Percentiles rank a stretch among this genome's conserved stretches.
These are phyloP conservation scores for Taurulus bubalis DNA, from an alignment of 2,113 vertebrate genomes.

Conservation along the genomic window DNA sequence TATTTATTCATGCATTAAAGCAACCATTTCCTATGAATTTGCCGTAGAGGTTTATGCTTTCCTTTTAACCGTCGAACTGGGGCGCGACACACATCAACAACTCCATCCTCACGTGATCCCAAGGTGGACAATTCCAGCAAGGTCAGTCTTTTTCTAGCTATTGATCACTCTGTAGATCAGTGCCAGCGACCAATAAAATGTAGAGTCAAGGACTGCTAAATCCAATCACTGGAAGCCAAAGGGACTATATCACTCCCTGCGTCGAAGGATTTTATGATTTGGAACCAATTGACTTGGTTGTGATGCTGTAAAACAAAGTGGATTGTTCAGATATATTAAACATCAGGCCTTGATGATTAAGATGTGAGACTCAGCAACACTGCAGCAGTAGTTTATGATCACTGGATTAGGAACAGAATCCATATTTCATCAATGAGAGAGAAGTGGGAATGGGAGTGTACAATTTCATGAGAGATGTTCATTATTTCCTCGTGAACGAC, in stretches of 20 bases:
- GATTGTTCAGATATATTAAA: slow-evolving; percentile 63
- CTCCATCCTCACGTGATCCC: slow-evolving; percentile 20
- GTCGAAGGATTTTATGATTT: slow-evolving; percentile 76
- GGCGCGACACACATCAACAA: slow-evolving; percentile 27
- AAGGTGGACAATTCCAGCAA: slow-evolving; percentile 59
- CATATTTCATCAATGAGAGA: slow-evolving; percentile 48
- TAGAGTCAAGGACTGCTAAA: slow-evolving; percentile 73
- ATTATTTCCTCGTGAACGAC: slow-evolving; percentile 30
- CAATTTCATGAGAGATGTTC: slow-evolving; percentile 36
- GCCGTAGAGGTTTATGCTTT: slow-evolving; percentile 36
- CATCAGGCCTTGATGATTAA: slow-evolving; percentile 56
- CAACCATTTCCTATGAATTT: slow-evolving; percentile 25
- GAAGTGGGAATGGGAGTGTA: background rate
- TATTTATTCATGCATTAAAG: slow-evolving; percentile 42
- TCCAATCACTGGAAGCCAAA: slow-evolving; percentile 68
- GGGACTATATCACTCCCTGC: slow-evolving; percentile 65
- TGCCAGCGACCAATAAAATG: slow-evolving; percentile 67
- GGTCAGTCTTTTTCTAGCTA: slow-evolving; percentile 70
- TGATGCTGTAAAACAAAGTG: slow-evolving; percentile 73
- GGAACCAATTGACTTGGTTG: slow-evolving; percentile 74
- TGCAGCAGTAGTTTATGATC: slow-evolving; percentile 44
- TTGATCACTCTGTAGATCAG: slow-evolving; percentile 71
- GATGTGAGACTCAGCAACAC: slow-evolving; percentile 51
- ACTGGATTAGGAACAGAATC: slow-evolving; percentile 41
- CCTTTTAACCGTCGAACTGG: slow-evolving; percentile 52